Percentiles rank a stretch among this genome's conserved stretches.
Conservation (phyloP, 2,797 vertebrate genomes). For the Anisognathus igniventris region DNA sequence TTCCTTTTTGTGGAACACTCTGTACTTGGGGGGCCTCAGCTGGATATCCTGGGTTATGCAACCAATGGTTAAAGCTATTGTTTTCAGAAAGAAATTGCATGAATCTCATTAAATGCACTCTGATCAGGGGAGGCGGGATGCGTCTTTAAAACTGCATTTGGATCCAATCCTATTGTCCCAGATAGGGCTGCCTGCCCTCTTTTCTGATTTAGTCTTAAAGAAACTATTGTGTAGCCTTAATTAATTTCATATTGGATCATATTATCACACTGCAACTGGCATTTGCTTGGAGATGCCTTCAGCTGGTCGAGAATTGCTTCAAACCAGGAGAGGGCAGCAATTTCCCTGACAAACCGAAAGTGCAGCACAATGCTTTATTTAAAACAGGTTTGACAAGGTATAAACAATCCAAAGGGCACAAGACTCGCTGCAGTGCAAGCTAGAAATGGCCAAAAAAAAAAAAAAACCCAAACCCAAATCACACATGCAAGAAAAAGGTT, state of each 20-base stretch:
- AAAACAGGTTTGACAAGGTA: slow-evolving; percentile 60
- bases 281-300: neutral
- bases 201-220: slow-evolving; percentile 49
- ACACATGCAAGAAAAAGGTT: neutral
- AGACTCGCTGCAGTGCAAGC: neutral
- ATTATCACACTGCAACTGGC: slow-evolving; percentile 26
- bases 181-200: slow-evolving; percentile 9
- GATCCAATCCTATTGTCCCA: slow-evolving; percentile 34
- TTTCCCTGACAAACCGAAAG: slow-evolving; percentile 58
- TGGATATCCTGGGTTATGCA: slow-evolving; percentile 62
- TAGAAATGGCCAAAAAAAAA: neutral
- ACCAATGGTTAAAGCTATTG: slow-evolving; percentile 22
- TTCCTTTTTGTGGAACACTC: slow-evolving; percentile 37
- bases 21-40: slow-evolving; percentile 60
- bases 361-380: neutral
- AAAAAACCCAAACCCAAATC: neutral
- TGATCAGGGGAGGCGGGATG: slow-evolving; percentile 44
- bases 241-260: slow-evolving; percentile 30
- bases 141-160: slow-evolving; percentile 18
- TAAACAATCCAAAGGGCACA: slow-evolving; percentile 36
- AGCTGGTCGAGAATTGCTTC: neutral
- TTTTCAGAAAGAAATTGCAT: slow-evolving; percentile 31
- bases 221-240: slow-evolving; percentile 56
- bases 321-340: slow-evolving; percentile 76
- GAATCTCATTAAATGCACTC: slow-evolving; percentile 48